Conservation (phyloP, 1,140 invertebrate genomes). For the Drosophila erecta region DNA sequence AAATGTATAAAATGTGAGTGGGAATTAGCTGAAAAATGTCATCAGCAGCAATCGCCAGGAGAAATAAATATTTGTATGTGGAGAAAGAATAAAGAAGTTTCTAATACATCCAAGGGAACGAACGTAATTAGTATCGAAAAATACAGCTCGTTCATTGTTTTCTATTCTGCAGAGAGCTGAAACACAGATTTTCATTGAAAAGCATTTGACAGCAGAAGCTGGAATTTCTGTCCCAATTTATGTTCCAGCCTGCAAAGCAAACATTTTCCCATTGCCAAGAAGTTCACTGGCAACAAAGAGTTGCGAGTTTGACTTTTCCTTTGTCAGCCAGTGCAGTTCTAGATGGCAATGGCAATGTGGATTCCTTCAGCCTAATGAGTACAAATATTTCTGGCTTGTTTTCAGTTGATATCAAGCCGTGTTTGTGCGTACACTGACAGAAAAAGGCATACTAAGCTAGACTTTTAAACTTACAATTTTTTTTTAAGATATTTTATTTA, state of each 20-base stretch:
- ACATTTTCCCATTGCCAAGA: too few relatives aligned
- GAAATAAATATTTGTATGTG: background rate
- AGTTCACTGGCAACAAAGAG: background rate
- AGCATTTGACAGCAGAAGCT: background rate
- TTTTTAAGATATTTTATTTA: too few relatives aligned
- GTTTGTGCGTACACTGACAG: too few relatives aligned
- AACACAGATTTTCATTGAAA: background rate
- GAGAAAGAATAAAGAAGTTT: slow-evolving; percentile 21
- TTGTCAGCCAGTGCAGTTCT: background rate
- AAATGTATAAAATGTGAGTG: slow-evolving; percentile 48
- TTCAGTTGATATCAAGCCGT: too few relatives aligned
- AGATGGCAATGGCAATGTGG: background rate
- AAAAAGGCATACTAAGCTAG: too few relatives aligned
- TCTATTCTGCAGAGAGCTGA: background rate
- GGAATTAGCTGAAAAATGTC: slow-evolving; percentile 56
- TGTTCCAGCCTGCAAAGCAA: background rate
- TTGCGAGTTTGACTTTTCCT: background rate
- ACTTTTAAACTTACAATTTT: too few relatives aligned
- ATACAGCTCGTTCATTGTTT: too few relatives aligned
- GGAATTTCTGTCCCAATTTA: background rate
- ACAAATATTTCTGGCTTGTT: background rate
- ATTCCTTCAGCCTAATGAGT: background rate
- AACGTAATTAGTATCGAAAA: slow-evolving; percentile 28
- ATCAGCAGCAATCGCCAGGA: slow-evolving; percentile 32
- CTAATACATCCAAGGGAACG: background rate